Evolutionary conservation across 2,888 invertebrate genomes (phyloP).

Genomic region (Cordilura impudica): DNA sequence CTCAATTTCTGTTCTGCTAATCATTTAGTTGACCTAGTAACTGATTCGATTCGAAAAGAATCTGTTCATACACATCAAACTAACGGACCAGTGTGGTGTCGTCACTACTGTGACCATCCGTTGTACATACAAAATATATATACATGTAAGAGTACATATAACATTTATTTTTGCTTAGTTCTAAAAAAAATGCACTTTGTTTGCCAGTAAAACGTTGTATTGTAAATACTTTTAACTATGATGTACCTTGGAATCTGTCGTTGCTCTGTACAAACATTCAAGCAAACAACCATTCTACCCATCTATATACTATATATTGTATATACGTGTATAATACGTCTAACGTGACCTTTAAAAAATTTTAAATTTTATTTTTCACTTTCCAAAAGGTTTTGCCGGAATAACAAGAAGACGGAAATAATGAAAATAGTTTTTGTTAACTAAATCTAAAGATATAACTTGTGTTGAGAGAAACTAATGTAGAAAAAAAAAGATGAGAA

Average conservation of each 20-base stretch:
- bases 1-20: no score
- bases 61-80: no score
- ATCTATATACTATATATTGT: no score
- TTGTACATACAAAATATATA: no score
- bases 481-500: background rate
- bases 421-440: slow-evolving; percentile 42
- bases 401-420: slow-evolving; percentile 23
- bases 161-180: no score
- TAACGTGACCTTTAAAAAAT: slow-evolving; percentile 59
- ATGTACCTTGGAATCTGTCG: slow-evolving; percentile 21
- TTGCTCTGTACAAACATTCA: background rate
- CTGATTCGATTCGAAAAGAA: no score
- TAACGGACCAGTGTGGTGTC: no score
- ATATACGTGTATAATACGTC: slow-evolving; percentile 21
- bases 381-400: slow-evolving; percentile 18
- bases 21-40: no score
- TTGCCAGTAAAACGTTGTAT: slow-evolving; percentile 1
- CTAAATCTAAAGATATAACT: background rate
- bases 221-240: background rate
- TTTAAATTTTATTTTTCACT: background rate
- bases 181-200: slow-evolving; percentile 11
- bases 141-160: no score
- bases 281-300: background rate
- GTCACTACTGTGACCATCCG: no score
- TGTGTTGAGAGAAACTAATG: background rate